Base-by-base conservation (phyloP, 2,113 vertebrate genomes). In the Amphiprion ocellaris region DNA sequence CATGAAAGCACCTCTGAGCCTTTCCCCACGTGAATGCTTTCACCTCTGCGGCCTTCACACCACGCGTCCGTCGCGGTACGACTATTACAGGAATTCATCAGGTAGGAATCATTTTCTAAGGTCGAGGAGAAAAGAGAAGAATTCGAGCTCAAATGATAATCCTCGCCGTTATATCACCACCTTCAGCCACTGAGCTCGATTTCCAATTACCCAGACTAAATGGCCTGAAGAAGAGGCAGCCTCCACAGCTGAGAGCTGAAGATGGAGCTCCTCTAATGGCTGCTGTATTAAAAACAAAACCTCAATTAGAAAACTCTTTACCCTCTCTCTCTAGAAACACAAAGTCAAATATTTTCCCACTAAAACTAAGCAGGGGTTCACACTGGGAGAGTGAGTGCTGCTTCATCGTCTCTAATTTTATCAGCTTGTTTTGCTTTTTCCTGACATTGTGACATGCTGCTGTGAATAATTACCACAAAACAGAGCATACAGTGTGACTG, bases 1-100 rank as follows among this genome's bases (percentile, higher is more conserved):
- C 62, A 81, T 79, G 65, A 87, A 83, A 80, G 46, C 21, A 72
- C 19, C 16, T 62, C 60, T 79, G 64, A 81, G 59, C 53, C 28
- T 50, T 37, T 37, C 33, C 76, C 60, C 3, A 11, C 41, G 28
- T 74, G 8, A 63, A 73, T 54, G 4, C 66, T 19, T 68, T 16
- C 10, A 62, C 55, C 28, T 65, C n/a, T 2, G 56, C 17, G 9
- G 47, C 44, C 19, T 23, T 61, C 6, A 4, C 9, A 5, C 37
- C 5, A 56, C 39, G 17, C 50, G 60, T 26, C 54, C 33, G 10
- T 37, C 33, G 33, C 8, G 7, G 33, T 7, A 7, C 63, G 33
- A 62, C 26, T 79, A 23, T 47, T 54, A 14, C 0, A 59, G 50
- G 21, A 44, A 44, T 67, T 79, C 49, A 61, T 49, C 52, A 28